A percentile compares a stretch with the other conserved stretches of the same genome.
Evolutionary conservation across 2,888 invertebrate species (phyloP).

Genomic region (Apantesis nais): DNA sequence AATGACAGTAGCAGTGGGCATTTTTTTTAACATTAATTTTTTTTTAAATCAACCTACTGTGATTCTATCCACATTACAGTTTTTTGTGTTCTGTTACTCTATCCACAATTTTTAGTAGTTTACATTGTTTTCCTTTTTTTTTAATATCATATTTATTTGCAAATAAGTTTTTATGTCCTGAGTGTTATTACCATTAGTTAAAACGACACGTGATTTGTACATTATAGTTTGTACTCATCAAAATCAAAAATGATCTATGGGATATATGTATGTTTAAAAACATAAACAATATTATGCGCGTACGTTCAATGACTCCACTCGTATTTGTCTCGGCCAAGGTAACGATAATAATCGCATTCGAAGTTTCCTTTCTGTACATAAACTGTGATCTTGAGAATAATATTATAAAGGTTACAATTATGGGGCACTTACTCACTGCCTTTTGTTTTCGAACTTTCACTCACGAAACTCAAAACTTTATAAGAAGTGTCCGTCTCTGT

Average conservation of each 20-base stretch:
- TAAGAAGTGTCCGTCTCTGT: neutral
- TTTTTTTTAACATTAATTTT: no score
- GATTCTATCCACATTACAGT: no score
- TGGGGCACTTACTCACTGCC: neutral
- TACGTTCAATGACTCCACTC: neutral
- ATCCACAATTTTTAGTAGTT: no score
- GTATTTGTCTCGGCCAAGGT: neutral
- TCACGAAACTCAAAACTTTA: neutral
- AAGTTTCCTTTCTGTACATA: neutral
- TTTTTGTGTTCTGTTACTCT: no score
- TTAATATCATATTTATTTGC: no score
- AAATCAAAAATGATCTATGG: neutral
- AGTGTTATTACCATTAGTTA: neutral
- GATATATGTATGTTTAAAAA: neutral
- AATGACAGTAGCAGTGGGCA: no score
- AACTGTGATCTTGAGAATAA: neutral
- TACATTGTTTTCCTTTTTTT: no score
- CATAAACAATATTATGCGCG: neutral
- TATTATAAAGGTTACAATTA: no score
- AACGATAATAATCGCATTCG: neutral
- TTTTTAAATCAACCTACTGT: no score
- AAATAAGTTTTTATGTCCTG: no score
- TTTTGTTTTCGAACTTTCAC: neutral
- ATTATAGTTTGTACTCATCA: neutral
- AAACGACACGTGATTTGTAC: neutral